A percentile compares a stretch with the other conserved stretches of the same genome.
phyloP scores from a whole-genome alignment of 2,888 invertebrate genomes.

The Leptura quadrifasciata region DNA sequence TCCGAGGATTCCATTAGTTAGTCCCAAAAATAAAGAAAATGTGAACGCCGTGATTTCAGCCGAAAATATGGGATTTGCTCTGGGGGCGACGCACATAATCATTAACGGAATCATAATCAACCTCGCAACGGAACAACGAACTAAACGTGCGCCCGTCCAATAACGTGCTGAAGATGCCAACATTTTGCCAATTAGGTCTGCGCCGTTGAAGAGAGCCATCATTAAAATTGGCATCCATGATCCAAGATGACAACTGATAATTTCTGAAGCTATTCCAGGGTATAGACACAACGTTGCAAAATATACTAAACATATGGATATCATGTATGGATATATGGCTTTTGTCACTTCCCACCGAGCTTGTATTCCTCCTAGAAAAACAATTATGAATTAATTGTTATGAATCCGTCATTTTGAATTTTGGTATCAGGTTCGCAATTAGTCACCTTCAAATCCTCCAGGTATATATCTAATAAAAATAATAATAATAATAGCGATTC shows the following conservation, averaged over 20 bases:
- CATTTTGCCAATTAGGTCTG: conserved; percentile 87
- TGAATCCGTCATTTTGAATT: too few relatives aligned
- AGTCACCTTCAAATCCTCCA: too few relatives aligned
- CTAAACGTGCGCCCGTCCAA: conserved; percentile 87
- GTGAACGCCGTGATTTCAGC: conserved; percentile 81
- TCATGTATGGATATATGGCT: conserved; percentile 92
- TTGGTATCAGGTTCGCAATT: too few relatives aligned
- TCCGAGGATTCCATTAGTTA: conserved; percentile 91
- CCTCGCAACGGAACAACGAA: conserved; percentile 84
- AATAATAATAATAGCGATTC: too few relatives aligned
- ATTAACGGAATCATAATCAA: conserved; percentile 87
- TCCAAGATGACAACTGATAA: conserved; percentile 87
- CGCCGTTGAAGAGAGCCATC: conserved; percentile 92
- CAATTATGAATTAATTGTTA: neutral
- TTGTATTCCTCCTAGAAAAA: conserved; percentile 79
- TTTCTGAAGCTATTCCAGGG: conserved; percentile 93
- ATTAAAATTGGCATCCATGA: conserved; percentile 95
- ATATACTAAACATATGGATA: conserved; percentile 90
- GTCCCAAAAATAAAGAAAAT: conserved; percentile 83
- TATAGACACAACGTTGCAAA: conserved; percentile 93
- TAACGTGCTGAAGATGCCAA: conserved; percentile 88
- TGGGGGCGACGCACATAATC: conserved; percentile 87
- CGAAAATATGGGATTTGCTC: conserved; percentile 83
- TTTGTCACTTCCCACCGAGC: conserved; percentile 89
- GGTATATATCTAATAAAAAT: too few relatives aligned